Conservation (phyloP, 1,140 invertebrate genomes). For the Sycophaga agraensis region DNA sequence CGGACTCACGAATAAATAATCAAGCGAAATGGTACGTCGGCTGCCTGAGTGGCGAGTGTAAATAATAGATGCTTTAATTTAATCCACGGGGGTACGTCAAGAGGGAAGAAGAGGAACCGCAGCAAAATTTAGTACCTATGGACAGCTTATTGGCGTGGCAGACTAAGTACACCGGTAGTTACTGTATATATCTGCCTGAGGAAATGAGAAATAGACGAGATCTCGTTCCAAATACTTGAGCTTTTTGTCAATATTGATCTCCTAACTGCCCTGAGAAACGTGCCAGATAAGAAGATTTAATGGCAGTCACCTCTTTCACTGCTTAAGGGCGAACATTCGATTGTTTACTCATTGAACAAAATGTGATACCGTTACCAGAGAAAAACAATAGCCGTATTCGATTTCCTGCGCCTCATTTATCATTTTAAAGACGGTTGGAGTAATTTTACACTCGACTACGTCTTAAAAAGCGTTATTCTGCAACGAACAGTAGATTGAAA, state of each 20-base stretch:
- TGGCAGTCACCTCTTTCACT: neutral
- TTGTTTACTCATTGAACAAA: neutral
- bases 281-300: neutral
- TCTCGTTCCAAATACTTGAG: neutral
- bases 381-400: neutral
- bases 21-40: neutral
- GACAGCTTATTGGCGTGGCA: slow-evolving; percentile 23
- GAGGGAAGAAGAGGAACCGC: slow-evolving; percentile 14
- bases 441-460: too few relatives aligned
- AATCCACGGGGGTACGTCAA: neutral
- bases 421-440: too few relatives aligned
- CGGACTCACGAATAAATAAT: neutral
- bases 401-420: neutral
- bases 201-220: neutral
- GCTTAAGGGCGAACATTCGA: neutral
- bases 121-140: slow-evolving; percentile 30
- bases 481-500: too few relatives aligned
- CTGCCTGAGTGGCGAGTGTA: neutral
- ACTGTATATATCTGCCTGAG: neutral
- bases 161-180: slow-evolving; percentile 12
- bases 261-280: neutral
- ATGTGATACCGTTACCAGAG: neutral
- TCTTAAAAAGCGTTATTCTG: too few relatives aligned
- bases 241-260: slow-evolving; percentile 13
- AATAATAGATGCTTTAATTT: slow-evolving; percentile 29